phyloP scores from a whole-genome alignment of 1,140 invertebrate species.

The Rhynchophorus ferrugineus region DNA sequence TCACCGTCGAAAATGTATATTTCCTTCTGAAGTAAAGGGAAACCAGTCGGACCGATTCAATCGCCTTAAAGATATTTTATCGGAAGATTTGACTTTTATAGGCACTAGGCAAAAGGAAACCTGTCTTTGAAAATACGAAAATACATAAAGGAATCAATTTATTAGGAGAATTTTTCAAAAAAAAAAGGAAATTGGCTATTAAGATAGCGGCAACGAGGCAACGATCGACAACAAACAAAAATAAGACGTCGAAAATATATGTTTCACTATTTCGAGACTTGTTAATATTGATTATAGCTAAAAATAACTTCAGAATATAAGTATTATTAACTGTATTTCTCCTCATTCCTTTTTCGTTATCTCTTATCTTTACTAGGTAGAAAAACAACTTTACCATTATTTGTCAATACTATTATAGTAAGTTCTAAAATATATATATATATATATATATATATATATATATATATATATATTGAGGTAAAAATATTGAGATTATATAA shows the following conservation, averaged over 20 bases:
- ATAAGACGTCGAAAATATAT: neutral
- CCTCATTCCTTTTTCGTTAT: too few species aligned
- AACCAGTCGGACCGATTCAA: neutral
- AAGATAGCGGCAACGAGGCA: neutral
- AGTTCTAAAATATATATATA: too few species aligned
- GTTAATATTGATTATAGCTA: too few species aligned
- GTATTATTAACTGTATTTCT: too few species aligned
- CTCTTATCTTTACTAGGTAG: too few species aligned
- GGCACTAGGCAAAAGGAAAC: neutral
- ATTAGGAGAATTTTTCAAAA: neutral
- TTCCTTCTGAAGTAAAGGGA: neutral
- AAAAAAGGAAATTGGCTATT: neutral
- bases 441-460: too few species aligned
- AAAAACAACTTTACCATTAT: too few species aligned
- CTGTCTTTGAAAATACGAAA: neutral
- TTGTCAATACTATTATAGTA: too few species aligned
- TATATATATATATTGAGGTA: too few species aligned
- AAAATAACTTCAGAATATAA: too few species aligned
- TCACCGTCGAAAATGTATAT: neutral
- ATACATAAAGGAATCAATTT: neutral
- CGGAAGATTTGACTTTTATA: neutral
- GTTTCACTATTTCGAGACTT: too few species aligned
- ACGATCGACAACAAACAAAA: neutral
- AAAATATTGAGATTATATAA: too few species aligned
- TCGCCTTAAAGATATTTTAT: neutral